Percentiles rank a stretch among this genome's conserved stretches.
Conservation (phyloP, 2,797 vertebrate species). For the Labroides dimidiatus region DNA sequence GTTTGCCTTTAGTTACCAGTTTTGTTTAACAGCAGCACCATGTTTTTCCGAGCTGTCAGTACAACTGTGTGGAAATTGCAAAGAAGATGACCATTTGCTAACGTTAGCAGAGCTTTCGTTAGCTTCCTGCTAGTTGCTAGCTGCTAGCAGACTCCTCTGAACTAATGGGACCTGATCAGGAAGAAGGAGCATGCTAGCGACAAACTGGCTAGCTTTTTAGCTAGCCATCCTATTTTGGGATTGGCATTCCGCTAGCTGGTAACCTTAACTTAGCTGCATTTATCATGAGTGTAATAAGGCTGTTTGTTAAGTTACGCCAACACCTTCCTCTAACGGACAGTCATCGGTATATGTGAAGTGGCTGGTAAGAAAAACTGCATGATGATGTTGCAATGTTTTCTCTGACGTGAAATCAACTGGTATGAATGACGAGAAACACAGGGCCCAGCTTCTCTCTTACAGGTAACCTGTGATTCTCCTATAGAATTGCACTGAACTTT, state of each 20-base stretch:
- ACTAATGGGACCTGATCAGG: constrained; percentile 56
- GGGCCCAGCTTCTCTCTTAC: constrained; percentile 49
- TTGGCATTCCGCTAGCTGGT: constrained; percentile 72
- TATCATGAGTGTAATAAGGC: constrained; percentile 2
- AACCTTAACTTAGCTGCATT: constrained; percentile 51
- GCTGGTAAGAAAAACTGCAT: constrained; percentile 9
- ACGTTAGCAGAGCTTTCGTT: constrained; percentile 63
- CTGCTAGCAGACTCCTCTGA: constrained; percentile 42
- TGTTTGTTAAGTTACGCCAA: constrained; percentile 2
- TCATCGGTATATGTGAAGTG: constrained; percentile 1
- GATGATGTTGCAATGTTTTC: constrained; percentile 64
- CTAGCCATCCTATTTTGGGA: constrained; percentile 77
- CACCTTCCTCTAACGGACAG: neutral
- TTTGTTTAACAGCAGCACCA: constrained; percentile 41
- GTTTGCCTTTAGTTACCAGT: constrained; percentile 26
- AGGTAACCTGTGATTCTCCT: constrained; percentile 26
- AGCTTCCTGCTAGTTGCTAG: constrained; percentile 62
- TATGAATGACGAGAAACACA: constrained; percentile 67
- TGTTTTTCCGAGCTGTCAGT: constrained; percentile 69
- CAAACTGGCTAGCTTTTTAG: constrained; percentile 69
- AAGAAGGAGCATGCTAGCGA: constrained; percentile 71
- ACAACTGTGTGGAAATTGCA: constrained; percentile 52
- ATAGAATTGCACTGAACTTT: neutral
- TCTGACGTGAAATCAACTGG: constrained; percentile 64
- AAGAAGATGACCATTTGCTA: constrained; percentile 72